Conservation (phyloP, 2,888 invertebrate species). For the Coelinius sp. region DNA sequence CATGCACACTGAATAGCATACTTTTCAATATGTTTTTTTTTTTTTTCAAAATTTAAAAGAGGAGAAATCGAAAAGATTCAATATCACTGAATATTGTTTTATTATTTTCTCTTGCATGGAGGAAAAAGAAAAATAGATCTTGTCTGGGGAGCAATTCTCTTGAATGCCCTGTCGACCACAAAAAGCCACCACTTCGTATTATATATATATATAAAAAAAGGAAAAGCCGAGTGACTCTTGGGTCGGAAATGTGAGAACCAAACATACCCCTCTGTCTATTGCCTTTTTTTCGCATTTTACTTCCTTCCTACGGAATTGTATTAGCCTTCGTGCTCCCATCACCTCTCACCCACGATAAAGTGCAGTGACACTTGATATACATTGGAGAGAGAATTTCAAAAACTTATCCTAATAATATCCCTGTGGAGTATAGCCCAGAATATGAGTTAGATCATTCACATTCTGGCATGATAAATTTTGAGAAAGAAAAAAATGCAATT, state of each 20-base stretch:
- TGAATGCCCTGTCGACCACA: conserved; percentile 68
- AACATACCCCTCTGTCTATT: conserved; percentile 40
- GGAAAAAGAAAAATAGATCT: conserved; percentile 42
- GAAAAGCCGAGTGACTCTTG: conserved; percentile 17
- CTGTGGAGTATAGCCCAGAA: neutral
- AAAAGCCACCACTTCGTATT: conserved; percentile 57
- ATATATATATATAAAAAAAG: conserved; percentile 17
- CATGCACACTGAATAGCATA: neutral
- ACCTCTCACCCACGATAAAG: conserved; percentile 57
- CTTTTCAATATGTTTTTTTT: neutral
- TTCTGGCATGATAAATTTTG: neutral
- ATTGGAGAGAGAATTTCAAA: neutral
- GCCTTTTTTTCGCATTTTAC: conserved; percentile 52
- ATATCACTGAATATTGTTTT: too few species aligned
- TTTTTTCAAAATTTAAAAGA: neutral
- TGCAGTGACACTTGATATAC: conserved; percentile 46
- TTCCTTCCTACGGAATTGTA: conserved; percentile 58
- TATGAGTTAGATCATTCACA: neutral
- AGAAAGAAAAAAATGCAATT: neutral
- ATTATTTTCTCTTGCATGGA: too few species aligned
- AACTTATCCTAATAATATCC: neutral
- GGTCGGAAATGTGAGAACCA: conserved; percentile 15
- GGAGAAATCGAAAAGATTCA: neutral
- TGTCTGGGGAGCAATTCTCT: conserved; percentile 68
- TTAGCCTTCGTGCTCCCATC: conserved; percentile 52